Conservation (phyloP, 2,888 invertebrate genomes). For the Chloromyia formosa region DNA sequence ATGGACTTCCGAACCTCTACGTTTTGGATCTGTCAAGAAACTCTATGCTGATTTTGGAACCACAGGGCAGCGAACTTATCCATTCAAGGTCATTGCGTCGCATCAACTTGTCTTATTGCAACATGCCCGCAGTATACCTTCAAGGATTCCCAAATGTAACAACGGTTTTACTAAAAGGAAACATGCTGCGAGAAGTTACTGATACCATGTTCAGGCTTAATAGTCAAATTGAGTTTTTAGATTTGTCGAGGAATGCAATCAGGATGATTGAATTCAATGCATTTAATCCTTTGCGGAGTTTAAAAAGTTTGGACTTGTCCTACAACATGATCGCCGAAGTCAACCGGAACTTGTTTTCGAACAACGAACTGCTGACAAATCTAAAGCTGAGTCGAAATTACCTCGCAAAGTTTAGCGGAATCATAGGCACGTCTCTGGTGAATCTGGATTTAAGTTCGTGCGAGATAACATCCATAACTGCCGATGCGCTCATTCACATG, state of each 20-base stretch:
- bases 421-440: slow-evolving; percentile 69
- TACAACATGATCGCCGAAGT: slow-evolving; percentile 73
- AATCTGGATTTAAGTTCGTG: slow-evolving; percentile 72
- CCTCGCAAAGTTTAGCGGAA: slow-evolving; percentile 68
- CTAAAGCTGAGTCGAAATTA: slow-evolving; percentile 75
- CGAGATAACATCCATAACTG: slow-evolving; percentile 70
- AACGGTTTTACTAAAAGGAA: slow-evolving; percentile 70
- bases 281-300: slow-evolving; percentile 68
- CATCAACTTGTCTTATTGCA: slow-evolving; percentile 72
- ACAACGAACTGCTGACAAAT: slow-evolving; percentile 69
- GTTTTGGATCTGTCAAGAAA: slow-evolving; percentile 72
- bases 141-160: slow-evolving; percentile 71
- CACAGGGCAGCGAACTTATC: slow-evolving; percentile 59
- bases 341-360: slow-evolving; percentile 69
- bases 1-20: slow-evolving; percentile 69
- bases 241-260: slow-evolving; percentile 74
- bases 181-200: slow-evolving; percentile 67
- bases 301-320: slow-evolving; percentile 74
- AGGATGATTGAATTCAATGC: slow-evolving; percentile 69
- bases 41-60: slow-evolving; percentile 65
- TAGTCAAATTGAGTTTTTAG: slow-evolving; percentile 69
- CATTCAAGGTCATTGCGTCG: slow-evolving; percentile 67
- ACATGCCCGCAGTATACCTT: slow-evolving; percentile 69
- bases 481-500: slow-evolving; percentile 69
- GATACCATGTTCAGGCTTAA: slow-evolving; percentile 70